These are phyloP conservation scores for Ranitomeya imitator DNA, from an alignment of 2,113 vertebrate genomes.

Conservation along the genomic window DNA sequence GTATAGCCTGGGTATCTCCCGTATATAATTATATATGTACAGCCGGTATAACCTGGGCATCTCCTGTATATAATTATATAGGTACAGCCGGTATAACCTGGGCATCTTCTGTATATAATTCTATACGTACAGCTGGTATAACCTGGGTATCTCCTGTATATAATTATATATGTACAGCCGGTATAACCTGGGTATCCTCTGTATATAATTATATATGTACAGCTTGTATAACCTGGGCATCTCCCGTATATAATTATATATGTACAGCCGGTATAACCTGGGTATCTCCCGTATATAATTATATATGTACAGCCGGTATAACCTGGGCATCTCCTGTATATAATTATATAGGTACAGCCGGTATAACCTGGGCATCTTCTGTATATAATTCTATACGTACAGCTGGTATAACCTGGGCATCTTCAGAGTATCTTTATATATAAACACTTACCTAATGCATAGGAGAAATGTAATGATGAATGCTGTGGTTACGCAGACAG, in stretches of 20 bases:
- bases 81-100: background rate
- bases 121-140: background rate
- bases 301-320: background rate
- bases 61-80: background rate
- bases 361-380: background rate
- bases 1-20: background rate
- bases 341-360: background rate
- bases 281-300: background rate
- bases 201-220: background rate
- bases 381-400: background rate
- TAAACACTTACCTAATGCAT: constrained; percentile 27
- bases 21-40: background rate
- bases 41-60: background rate
- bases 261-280: background rate
- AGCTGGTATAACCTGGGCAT: background rate
- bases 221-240: background rate
- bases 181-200: background rate
- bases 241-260: background rate
- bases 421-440: background rate
- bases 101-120: background rate
- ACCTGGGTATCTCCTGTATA: background rate
- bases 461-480: background rate
- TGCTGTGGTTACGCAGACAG: background rate
- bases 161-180: background rate
- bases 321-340: background rate